Evolutionary conservation across 2,888 invertebrate species (phyloP).

Genomic region (Ophion ellenae): DNA sequence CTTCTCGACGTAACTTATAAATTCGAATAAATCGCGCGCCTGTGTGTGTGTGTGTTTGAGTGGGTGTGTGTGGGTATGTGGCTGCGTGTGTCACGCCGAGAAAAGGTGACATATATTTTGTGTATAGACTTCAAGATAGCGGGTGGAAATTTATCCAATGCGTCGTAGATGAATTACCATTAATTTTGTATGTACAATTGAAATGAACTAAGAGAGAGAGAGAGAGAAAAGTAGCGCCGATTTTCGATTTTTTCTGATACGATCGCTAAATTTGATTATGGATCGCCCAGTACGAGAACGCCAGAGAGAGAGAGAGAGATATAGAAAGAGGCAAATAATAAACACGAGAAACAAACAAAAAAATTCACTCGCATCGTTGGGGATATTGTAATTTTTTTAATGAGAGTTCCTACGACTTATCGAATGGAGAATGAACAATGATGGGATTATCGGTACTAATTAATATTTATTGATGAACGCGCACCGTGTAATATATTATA

Average conservation of each 20-base stretch:
- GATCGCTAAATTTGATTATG: background rate
- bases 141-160: slow-evolving; percentile 29
- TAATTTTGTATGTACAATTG: slow-evolving; percentile 44
- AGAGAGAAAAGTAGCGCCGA: background rate
- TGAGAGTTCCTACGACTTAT: slow-evolving; percentile 72
- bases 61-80: background rate
- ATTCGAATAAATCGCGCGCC: slow-evolving; percentile 5
- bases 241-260: slow-evolving; percentile 42
- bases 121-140: slow-evolving; percentile 20
- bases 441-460: slow-evolving; percentile 71
- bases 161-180: slow-evolving; percentile 40
- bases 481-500: slow-evolving; percentile 71
- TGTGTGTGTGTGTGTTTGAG: background rate
- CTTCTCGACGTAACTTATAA: slow-evolving; percentile 12
- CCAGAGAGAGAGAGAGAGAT: background rate
- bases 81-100: background rate
- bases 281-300: background rate
- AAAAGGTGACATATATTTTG: slow-evolving; percentile 40
- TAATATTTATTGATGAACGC: slow-evolving; percentile 69
- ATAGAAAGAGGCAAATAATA: slow-evolving; percentile 5
- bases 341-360: slow-evolving; percentile 39
- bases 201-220: background rate
- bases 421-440: slow-evolving; percentile 31
- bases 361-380: slow-evolving; percentile 45
- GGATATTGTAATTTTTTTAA: slow-evolving; percentile 50